Evolutionary conservation across 2,888 invertebrate species (phyloP).

Genomic region (Chromoteleia sp.): DNA sequence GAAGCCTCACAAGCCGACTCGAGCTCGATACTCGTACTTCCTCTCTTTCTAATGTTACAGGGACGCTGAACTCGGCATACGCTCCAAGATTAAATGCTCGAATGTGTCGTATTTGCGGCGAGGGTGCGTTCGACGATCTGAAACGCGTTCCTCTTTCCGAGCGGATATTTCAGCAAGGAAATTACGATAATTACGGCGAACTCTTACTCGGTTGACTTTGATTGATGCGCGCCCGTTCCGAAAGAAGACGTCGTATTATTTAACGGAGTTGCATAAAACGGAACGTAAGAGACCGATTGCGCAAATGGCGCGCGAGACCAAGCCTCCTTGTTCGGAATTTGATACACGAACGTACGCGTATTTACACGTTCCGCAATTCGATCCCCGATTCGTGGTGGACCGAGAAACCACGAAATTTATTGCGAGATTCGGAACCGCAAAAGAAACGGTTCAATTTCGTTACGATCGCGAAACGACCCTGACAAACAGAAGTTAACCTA

Average conservation of each 20-base stretch:
- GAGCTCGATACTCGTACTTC: slow-evolving; percentile 44
- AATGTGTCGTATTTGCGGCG: slow-evolving; percentile 12
- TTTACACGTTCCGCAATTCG: slow-evolving; percentile 52
- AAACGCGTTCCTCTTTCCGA: slow-evolving; percentile 1
- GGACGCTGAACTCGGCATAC: slow-evolving; percentile 47
- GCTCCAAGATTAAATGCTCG: slow-evolving; percentile 26
- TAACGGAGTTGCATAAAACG: slow-evolving; percentile 51
- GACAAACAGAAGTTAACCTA: slow-evolving; percentile 26
- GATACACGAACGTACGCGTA: slow-evolving; percentile 7
- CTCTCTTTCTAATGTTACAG: slow-evolving; percentile 48
- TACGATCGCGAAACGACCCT: slow-evolving; percentile 28
- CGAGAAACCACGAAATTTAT: slow-evolving; percentile 55
- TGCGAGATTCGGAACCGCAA: slow-evolving; percentile 49
- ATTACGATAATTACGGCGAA: slow-evolving; percentile 52
- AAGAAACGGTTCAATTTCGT: slow-evolving; percentile 45
- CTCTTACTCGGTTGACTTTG: slow-evolving; percentile 48
- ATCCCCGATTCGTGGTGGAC: slow-evolving; percentile 50
- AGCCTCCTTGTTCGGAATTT: neutral
- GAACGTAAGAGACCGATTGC: slow-evolving; percentile 36
- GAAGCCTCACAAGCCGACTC: slow-evolving; percentile 48
- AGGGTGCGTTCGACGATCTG: slow-evolving; percentile 14
- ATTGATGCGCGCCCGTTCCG: slow-evolving; percentile 48
- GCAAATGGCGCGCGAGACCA: slow-evolving; percentile 11
- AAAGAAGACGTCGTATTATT: slow-evolving; percentile 52
- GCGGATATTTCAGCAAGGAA: slow-evolving; percentile 43